Base-by-base conservation (phyloP, 2,888 invertebrate genomes). In the Euclidia mi region DNA sequence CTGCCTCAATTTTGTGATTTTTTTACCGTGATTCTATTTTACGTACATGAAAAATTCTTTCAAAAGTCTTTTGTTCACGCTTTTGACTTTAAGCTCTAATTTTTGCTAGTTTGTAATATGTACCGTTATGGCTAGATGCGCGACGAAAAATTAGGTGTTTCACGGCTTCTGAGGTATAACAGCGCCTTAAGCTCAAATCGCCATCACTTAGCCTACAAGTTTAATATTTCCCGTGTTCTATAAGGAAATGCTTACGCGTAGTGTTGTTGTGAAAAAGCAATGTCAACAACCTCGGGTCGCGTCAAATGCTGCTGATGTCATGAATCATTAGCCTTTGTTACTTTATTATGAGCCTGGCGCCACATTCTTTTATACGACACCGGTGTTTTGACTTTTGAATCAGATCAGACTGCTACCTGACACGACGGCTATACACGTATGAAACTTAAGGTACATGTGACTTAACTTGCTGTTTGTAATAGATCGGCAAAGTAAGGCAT, bases 301-400 rank as follows among this genome's bases (percentile, higher is more conserved):
- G 47, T 49, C 44, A 55, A 41, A 50, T 37, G 31, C 42, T 29
- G 47, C 32, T 47, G 32, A 47, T 51, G 41, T 43, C 46, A 32
- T 44, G 46, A 57, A 65, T 43, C 55, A 65, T 62, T 48, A 71
- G 15, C 55, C 60, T 58, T 70, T 70, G 67, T 71, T 53, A 44
- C 38, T 37, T 45, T 46, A 52, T 43, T 18, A 38, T 18, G 3
- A 17, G 34, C 38, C 15, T 37, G 10, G 11, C 42, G 43, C 9
- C 37, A 47, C 57, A 60, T 64, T 58, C 52, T 45, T 49, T 29
- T 32, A 70, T 44, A 48, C 56, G 64, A 70, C 52, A 71, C 67
- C 52, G 2, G 10, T 6, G n/a, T 14, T 25, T 2, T 18, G 28
- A 12, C 3, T 14, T 25, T 2, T 18, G 28, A 12, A 2, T 14